phyloP scores from a whole-genome alignment of 2,113 vertebrate genomes.

The Canis aureus region DNA sequence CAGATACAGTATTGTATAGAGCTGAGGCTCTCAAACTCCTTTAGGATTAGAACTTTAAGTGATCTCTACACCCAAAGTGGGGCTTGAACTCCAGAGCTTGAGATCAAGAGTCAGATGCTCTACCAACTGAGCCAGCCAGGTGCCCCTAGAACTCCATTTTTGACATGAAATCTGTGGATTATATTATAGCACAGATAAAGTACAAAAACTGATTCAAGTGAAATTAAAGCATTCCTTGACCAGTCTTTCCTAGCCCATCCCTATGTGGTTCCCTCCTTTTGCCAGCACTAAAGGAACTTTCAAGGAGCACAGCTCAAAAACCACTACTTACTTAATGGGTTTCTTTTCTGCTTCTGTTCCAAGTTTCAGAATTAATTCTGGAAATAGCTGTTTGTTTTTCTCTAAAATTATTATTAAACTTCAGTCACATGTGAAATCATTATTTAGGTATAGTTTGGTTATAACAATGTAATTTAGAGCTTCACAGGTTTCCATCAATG shows the following conservation, averaged over 20 bases:
- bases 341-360: constrained; percentile 56
- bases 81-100: neutral
- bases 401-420: constrained; percentile 60
- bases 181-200: neutral
- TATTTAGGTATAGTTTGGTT: constrained; percentile 32
- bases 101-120: neutral
- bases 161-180: constrained; percentile 21
- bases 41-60: constrained; percentile 16
- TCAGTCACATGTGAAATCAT: constrained; percentile 28
- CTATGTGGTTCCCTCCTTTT: neutral
- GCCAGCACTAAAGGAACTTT: neutral
- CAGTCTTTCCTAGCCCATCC: neutral
- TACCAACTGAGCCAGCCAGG: neutral
- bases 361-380: constrained; percentile 54
- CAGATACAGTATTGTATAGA: neutral
- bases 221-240: neutral
- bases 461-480: neutral
- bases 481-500: neutral
- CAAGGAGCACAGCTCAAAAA: neutral
- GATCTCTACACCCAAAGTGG: neutral
- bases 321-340: neutral
- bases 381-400: neutral
- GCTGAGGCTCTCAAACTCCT: neutral
- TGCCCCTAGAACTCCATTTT: neutral
- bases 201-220: neutral